A percentile compares a stretch with the other conserved stretches of the same genome.
Evolutionary conservation across 2,888 invertebrate genomes (phyloP).

Genomic region (Helleia helle): DNA sequence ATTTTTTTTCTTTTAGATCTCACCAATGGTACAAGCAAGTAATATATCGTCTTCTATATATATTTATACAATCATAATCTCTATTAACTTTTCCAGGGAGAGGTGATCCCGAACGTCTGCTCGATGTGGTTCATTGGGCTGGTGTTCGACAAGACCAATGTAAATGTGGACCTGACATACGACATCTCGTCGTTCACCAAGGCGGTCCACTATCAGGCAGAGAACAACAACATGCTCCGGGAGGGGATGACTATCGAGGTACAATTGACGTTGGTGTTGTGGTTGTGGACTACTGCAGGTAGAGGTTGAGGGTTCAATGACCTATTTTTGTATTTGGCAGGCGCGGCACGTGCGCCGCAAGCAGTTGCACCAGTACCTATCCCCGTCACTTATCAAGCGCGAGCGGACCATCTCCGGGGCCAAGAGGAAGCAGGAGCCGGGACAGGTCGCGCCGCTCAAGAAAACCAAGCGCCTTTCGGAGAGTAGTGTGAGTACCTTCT

Average conservation of each 20-base stretch:
- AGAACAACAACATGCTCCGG: slow-evolving; percentile 78
- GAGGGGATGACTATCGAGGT: slow-evolving; percentile 83
- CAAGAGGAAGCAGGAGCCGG: slow-evolving; percentile 45
- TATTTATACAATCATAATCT: too few relatives aligned
- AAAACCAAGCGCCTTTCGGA: slow-evolving; percentile 56
- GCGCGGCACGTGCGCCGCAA: slow-evolving; percentile 91
- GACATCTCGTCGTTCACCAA: slow-evolving; percentile 95
- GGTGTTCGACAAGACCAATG: slow-evolving; percentile 89
- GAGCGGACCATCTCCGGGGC: slow-evolving; percentile 77
- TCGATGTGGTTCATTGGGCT: slow-evolving; percentile 99
- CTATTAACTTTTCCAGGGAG: slow-evolving; percentile 55
- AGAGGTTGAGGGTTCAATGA: too few relatives aligned
- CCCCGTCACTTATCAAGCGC: slow-evolving; percentile 79
- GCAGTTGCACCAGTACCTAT: slow-evolving; percentile 82
- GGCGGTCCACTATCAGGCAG: slow-evolving; percentile 85
- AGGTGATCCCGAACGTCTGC: slow-evolving; percentile 72
- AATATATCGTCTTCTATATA: too few relatives aligned
- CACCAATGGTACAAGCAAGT: too few relatives aligned
- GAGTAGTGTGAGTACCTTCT: slow-evolving; percentile 50
- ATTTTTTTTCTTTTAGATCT: too few relatives aligned
- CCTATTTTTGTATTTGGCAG: slow-evolving; percentile 54
- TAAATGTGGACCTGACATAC: slow-evolving; percentile 93
- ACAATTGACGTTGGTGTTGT: too few relatives aligned
- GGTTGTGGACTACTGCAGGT: too few relatives aligned
- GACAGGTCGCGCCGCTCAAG: slow-evolving; percentile 31